Percentiles rank a stretch among this genome's conserved stretches.
Evolutionary conservation across 2,797 vertebrate species (phyloP).

Genomic region (Semaprochilodus insignis): DNA sequence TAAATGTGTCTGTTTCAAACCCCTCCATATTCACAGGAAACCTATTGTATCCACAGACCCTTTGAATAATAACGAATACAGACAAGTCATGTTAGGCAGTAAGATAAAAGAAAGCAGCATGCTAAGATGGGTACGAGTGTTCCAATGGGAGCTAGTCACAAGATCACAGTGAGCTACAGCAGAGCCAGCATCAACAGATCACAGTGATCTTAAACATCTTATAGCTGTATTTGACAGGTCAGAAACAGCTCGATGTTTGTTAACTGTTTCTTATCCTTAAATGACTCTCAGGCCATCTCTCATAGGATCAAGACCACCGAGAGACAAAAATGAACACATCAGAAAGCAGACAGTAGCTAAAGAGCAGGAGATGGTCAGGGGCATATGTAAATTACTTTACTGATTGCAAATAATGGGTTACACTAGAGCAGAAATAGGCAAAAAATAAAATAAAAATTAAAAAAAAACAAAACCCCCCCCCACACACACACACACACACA

Average conservation of each 20-base stretch:
- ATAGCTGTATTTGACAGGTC: background rate
- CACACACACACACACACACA: too few species aligned
- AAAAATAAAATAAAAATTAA: too few species aligned
- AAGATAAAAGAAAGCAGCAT: background rate
- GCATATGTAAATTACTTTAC: background rate
- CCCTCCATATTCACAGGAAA: slow-evolving; percentile 3
- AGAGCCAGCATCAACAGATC: slow-evolving; percentile 1
- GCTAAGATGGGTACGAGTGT: background rate
- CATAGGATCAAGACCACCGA: background rate
- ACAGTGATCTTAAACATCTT: background rate
- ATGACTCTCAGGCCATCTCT: background rate
- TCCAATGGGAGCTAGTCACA: background rate
- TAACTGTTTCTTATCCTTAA: background rate
- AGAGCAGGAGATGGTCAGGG: too few species aligned
- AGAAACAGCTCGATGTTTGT: background rate
- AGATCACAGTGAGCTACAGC: background rate
- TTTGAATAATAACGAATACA: slow-evolving; percentile 20
- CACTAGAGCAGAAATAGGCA: background rate
- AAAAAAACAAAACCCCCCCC: too few species aligned
- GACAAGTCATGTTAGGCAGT: slow-evolving; percentile 22
- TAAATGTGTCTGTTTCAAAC: slow-evolving; percentile 40
- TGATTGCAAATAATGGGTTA: background rate
- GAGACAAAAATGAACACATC: background rate
- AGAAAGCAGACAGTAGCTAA: background rate
- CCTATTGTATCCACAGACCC: slow-evolving; percentile 7